phyloP scores from a whole-genome alignment of 2,113 vertebrate species.

The Centrocercus urophasianus region DNA sequence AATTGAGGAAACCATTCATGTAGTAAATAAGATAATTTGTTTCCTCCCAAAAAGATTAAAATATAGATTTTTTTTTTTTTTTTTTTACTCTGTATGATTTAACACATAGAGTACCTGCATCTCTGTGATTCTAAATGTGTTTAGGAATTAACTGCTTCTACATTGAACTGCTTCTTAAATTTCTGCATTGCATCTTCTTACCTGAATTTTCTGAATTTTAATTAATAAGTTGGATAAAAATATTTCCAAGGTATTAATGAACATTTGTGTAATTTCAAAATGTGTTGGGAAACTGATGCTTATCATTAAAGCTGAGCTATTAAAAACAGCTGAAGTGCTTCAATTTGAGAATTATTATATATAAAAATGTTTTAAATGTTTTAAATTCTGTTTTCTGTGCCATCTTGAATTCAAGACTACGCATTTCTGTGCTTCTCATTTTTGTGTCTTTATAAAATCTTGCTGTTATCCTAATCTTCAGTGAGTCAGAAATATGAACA shows the following conservation, averaged over 20 bases:
- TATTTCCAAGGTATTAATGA: not conserved
- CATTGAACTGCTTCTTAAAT: not conserved
- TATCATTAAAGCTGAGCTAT: not conserved
- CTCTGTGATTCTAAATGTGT: conserved; percentile 34
- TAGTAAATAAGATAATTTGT: conserved; percentile 91
- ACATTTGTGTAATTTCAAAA: not conserved
- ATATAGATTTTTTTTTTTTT: conserved; percentile 77
- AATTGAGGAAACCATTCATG: conserved; percentile 91
- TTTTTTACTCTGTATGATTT: conserved; percentile 59
- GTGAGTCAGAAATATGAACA: not conserved
- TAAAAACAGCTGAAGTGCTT: not conserved
- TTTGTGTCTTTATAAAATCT: not conserved
- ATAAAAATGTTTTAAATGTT: not conserved
- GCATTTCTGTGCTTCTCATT: not conserved
- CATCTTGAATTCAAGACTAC: not conserved
- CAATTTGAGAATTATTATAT: not conserved
- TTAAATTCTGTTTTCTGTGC: not conserved
- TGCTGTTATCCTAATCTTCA: not conserved
- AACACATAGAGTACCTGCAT: conserved; percentile 68
- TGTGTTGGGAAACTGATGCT: not conserved
- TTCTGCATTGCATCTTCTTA: not conserved
- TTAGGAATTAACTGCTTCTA: conserved; percentile 41
- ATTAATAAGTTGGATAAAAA: not conserved
- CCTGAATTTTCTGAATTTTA: not conserved
- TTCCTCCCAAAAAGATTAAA: conserved; percentile 81